Conservation (phyloP, 2,888 invertebrate species). For the Horisme vitalbata region DNA sequence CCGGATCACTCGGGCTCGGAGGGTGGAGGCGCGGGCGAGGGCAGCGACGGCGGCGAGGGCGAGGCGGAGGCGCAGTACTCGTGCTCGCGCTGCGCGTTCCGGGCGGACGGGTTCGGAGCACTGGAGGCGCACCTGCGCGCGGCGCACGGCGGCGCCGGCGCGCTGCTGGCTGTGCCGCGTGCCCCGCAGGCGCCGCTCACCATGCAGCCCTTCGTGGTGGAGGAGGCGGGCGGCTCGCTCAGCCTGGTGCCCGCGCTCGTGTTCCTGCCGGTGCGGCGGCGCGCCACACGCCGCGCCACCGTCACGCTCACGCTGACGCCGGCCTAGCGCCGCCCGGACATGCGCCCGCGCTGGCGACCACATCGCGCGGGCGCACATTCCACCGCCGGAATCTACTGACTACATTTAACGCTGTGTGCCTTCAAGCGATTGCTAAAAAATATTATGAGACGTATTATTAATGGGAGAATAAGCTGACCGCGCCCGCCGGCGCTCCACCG, state of each 20-base stretch:
- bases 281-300: constrained; percentile 92
- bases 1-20: constrained; percentile 37
- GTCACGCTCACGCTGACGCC: constrained; percentile 97
- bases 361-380: constrained; percentile 64
- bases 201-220: constrained; percentile 97
- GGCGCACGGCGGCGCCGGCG: constrained; percentile 76
- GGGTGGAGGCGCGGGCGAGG: constrained; percentile 38
- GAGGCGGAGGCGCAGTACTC: constrained; percentile 64
- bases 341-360: constrained; percentile 59
- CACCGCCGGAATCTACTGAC: constrained; percentile 80
- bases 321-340: constrained; percentile 83
- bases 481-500: constrained; percentile 70
- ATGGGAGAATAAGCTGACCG: constrained; percentile 67
- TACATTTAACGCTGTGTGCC: constrained; percentile 90
- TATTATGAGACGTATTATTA: constrained; percentile 79
- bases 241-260: constrained; percentile 95
- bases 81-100: constrained; percentile 76
- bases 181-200: constrained; percentile 87
- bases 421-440: constrained; percentile 90
- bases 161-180: constrained; percentile 83
- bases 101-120: constrained; percentile 73
- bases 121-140: constrained; percentile 76
- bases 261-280: constrained; percentile 95
- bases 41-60: constrained; percentile 49
- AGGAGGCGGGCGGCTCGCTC: constrained; percentile 81